These are phyloP conservation scores for Morone chrysops DNA, from an alignment of 2,113 vertebrate species.

Conservation along the genomic window DNA sequence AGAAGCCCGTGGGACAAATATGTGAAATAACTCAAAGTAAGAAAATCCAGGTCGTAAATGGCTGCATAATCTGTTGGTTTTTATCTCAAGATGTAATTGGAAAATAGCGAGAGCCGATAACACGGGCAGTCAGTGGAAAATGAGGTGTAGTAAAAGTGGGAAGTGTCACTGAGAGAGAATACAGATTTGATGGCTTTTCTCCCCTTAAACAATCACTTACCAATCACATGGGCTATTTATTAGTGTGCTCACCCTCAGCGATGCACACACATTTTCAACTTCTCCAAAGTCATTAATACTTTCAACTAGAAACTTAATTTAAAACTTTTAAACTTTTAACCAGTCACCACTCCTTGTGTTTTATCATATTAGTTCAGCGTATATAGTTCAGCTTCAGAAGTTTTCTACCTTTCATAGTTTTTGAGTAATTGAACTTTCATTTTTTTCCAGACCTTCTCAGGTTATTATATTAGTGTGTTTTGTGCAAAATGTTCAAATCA, in stretches of 20 bases:
- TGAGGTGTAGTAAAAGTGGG: constrained; percentile 4
- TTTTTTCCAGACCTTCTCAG: neutral
- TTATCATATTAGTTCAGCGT: neutral
- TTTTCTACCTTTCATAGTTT: neutral
- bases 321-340: neutral
- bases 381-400: neutral
- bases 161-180: constrained; percentile 13
- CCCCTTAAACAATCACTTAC: constrained; percentile 24
- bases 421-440: neutral
- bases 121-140: constrained; percentile 27
- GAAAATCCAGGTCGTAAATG: neutral
- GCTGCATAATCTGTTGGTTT: constrained; percentile 14
- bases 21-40: neutral
- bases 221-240: neutral
- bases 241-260: neutral
- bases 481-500: neutral
- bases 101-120: constrained; percentile 13
- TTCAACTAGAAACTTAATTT: neutral
- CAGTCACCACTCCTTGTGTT: neutral
- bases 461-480: neutral
- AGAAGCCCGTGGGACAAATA: neutral
- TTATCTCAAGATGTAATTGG: constrained; percentile 19
- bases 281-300: neutral
- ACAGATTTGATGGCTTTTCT: constrained; percentile 26
- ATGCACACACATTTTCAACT: neutral